Evolutionary conservation across 2,888 invertebrate species (phyloP).

Genomic region (Oscheius sp.): DNA sequence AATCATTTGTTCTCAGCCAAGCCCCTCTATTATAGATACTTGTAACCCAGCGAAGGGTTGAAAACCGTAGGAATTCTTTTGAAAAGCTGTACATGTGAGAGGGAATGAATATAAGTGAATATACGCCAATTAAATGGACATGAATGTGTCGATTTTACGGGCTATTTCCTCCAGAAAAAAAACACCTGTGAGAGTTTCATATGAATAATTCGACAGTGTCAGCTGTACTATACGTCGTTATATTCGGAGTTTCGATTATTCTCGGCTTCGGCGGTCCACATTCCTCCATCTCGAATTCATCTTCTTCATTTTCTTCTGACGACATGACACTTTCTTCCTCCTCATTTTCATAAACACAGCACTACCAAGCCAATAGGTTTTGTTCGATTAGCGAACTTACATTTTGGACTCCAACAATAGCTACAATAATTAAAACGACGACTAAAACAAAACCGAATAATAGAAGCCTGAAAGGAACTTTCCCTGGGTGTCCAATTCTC

Average conservation of each 20-base stretch:
- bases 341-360: neutral
- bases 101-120: too few relatives aligned
- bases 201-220: too few relatives aligned
- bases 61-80: too few relatives aligned
- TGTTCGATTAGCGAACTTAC: neutral
- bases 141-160: too few relatives aligned
- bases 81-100: too few relatives aligned
- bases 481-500: neutral
- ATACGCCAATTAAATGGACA: too few relatives aligned
- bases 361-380: neutral
- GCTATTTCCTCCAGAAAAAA: too few relatives aligned
- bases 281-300: neutral
- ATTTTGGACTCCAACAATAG: neutral
- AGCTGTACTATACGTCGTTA: too few relatives aligned
- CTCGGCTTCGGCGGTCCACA: neutral
- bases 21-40: too few relatives aligned
- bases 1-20: too few relatives aligned
- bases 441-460: conserved; percentile 5
- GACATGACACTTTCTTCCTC: neutral
- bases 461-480: neutral
- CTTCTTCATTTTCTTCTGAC: neutral
- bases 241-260: neutral
- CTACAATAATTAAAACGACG: neutral
- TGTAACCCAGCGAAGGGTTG: too few relatives aligned
- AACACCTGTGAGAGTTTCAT: too few relatives aligned